These are phyloP conservation scores for Bucorvus abyssinicus DNA, from an alignment of 2,797 vertebrate genomes.

Conservation along the genomic window DNA sequence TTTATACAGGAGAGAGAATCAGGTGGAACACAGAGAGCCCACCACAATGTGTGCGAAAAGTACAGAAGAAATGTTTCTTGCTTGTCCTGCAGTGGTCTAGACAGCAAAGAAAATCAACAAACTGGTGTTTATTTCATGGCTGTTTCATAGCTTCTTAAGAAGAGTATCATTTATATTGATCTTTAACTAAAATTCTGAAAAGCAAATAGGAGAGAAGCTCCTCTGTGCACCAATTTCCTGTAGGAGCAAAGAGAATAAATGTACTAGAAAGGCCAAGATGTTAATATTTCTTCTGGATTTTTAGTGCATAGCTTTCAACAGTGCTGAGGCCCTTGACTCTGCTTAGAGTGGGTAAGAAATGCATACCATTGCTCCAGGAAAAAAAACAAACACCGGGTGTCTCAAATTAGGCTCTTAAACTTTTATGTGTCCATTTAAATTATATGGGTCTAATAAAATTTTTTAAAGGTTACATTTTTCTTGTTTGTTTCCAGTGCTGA, in stretches of 20 bases:
- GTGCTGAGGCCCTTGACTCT: too few relatives aligned
- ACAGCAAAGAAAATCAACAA: background rate
- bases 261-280: too few relatives aligned
- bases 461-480: too few relatives aligned
- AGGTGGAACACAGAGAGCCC: background rate
- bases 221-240: background rate
- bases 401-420: too few relatives aligned
- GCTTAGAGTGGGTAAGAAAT: too few relatives aligned
- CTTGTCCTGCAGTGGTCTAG: background rate
- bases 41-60: fast-evolving
- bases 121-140: background rate
- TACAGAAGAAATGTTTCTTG: background rate
- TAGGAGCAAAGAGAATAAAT: background rate
- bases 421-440: too few relatives aligned
- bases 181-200: background rate
- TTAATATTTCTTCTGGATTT: too few relatives aligned
- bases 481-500: too few relatives aligned
- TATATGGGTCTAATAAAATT: too few relatives aligned
- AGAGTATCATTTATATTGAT: background rate
- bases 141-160: background rate
- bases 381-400: too few relatives aligned
- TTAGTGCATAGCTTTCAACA: too few relatives aligned
- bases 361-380: too few relatives aligned
- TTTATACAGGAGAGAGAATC: background rate
- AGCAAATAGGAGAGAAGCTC: background rate